phyloP scores from a whole-genome alignment of 1,140 invertebrate genomes.

The Pseudomyrmex cubaensis region DNA sequence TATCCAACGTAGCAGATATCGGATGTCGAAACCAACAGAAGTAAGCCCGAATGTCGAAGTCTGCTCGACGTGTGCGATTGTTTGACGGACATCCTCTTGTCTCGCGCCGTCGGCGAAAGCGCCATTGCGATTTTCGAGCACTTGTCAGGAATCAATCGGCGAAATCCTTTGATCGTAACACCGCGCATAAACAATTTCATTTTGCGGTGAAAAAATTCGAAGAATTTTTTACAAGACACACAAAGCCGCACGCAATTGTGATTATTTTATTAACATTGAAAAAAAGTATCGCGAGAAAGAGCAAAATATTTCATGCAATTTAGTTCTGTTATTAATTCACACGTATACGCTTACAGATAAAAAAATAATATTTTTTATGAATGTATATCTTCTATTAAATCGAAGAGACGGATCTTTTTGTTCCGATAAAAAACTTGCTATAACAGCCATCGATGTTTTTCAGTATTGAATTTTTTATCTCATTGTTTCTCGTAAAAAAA shows the following conservation, averaged over 20 bases:
- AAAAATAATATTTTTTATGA: no score
- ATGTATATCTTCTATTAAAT: constrained; percentile 21
- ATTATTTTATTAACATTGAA: neutral
- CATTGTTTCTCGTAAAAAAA: constrained; percentile 28
- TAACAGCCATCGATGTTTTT: constrained; percentile 20
- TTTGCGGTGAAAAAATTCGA: neutral
- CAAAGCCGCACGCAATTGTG: neutral
- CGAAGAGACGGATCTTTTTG: neutral
- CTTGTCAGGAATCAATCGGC: constrained; percentile 26
- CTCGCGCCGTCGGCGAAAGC: constrained; percentile 14
- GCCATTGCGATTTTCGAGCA: constrained; percentile 4
- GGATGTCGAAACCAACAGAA: constrained; percentile 7
- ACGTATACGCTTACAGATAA: neutral
- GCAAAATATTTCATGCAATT: neutral
- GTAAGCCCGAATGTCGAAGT: constrained; percentile 45
- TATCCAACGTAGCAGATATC: constrained; percentile 2
- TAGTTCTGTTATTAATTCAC: neutral
- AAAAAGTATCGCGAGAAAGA: neutral
- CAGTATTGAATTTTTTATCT: constrained; percentile 33
- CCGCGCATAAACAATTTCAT: constrained; percentile 22
- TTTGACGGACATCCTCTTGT: constrained; percentile 9
- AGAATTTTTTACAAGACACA: neutral
- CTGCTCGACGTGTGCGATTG: constrained; percentile 1
- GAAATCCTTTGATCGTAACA: neutral
- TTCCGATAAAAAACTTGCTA: neutral